Base-by-base conservation (phyloP, 1,140 invertebrate species). In the Oedothorax gibbosus region DNA sequence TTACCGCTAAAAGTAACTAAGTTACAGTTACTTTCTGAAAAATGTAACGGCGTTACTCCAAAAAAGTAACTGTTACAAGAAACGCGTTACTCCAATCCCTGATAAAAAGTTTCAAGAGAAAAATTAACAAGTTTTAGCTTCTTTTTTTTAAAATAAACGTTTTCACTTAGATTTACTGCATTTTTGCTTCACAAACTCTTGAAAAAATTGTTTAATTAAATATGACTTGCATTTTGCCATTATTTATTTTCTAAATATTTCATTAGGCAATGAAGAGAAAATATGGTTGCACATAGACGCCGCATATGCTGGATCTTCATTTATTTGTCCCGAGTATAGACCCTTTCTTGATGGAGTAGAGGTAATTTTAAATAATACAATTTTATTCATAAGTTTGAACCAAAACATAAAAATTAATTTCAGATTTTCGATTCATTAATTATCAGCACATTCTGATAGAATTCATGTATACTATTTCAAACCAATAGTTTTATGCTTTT, bases 321-420 rank as follows among this genome's bases (percentile, higher is more conserved):
- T 99, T 88, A 96, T 99, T 83, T 99, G 97, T 88, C 96, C 96
- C 0, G 98, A 99, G 91, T 97, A 95, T 88, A 93, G 96, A 20
- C 93, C 96, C 87, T 91, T 96, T 12, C 94, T 98, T 93, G 94
- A 95, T 87, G 98, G 98, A 11, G 91, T 98, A 7, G 96, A 99
- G 89, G 91, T 91, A 80, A 75, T 86, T 82, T 57, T 68, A 62
- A n/a, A 14, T 7, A 18, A 2, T 9, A 72, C n/a, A n/a, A n/a
- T 72, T 72, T 66, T 15, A 50, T 53, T 73, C 77, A 72, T 53
- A 75, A 60, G n/a, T 75, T 15, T 20, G 71, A 18, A 49, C 18
- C 20, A 83, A 18, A 65, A n/a, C 5, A 35, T 35, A 77, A 7
- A 18, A 9, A 6, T 75, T 18, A 79, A 14, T 49, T 80, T 80